Percentiles rank a stretch among this genome's conserved stretches.
These are phyloP conservation scores for Heliconius ismenius DNA, from an alignment of 2,888 invertebrate genomes.

Conservation along the genomic window DNA sequence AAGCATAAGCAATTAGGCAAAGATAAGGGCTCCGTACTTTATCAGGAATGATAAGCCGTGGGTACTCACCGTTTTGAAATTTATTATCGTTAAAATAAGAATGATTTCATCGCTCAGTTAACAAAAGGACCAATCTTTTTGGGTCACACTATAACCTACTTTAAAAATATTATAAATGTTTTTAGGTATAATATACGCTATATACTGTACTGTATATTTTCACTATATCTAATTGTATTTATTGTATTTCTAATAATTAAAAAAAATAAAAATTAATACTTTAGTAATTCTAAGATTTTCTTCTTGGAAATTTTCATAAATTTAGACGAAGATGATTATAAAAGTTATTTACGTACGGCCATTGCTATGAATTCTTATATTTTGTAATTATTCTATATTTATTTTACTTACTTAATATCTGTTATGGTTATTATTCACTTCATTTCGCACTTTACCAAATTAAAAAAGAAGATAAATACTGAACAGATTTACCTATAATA, in stretches of 20 bases:
- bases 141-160: slow-evolving; percentile 43
- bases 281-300: too few species aligned
- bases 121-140: slow-evolving; percentile 55
- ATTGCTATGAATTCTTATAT: neutral
- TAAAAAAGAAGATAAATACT: too few species aligned
- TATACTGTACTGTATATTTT: neutral
- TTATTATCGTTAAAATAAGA: slow-evolving; percentile 51
- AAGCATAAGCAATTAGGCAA: slow-evolving; percentile 60
- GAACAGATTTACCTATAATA: neutral
- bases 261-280: too few species aligned
- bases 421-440: too few species aligned
- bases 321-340: neutral
- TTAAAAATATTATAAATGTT: neutral
- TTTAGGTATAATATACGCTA: neutral
- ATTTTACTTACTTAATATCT: too few species aligned
- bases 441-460: too few species aligned
- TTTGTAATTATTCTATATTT: too few species aligned
- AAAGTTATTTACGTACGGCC: neutral
- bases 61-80: slow-evolving; percentile 53
- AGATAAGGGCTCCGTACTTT: slow-evolving; percentile 68
- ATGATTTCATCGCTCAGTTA: slow-evolving; percentile 64
- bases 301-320: too few species aligned
- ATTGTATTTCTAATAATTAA: too few species aligned
- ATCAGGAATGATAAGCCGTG: slow-evolving; percentile 64
- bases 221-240: neutral